Base-by-base conservation (phyloP, 2,113 vertebrate genomes). In the Bombycilla garrulus region DNA sequence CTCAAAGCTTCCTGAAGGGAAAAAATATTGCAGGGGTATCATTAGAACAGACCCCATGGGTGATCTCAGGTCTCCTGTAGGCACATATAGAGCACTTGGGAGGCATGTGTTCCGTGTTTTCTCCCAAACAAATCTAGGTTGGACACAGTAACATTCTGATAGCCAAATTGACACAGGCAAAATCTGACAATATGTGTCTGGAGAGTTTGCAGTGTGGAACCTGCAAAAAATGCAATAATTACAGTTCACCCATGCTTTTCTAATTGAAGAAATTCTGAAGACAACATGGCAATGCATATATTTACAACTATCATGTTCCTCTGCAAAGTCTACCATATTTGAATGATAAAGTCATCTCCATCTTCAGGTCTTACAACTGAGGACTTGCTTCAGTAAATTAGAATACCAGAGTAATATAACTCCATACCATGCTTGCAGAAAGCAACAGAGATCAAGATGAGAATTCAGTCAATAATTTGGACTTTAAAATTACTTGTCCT, bases 31-130 rank as follows among this genome's bases (percentile, higher is more conserved):
- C 21, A 51, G 26, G 9, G 22, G 0, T 45, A 56, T 56, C 12
- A 56, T 12, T 5, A n/a, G 10, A 65, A 77, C 23, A 83, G 14
- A 76, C 11, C 7, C 26, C 23, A n/a, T 3, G 8, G 45, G 21
- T 3, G 7, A 92, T 50, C 36, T 73, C 69, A 48, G 2, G 3
- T 54, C 42, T 83, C 31, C n/a, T 2, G 0, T 2, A 45, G 33
- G 38, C 15, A 40, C 12, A 74, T 4, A 44, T 0, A 35, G 40
- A 61, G 10, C 17, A 61, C 53, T 21, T 33, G 13, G 4, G 12
- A 24, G 23, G 2, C 53, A n/a, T 3, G 5, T 29, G 8, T 40
- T 86, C 51, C 19, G 19, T 8, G 7, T 36, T 78, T 89, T 65
- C n/a, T 58, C 31, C 21, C 53, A 36, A 57, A 48, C 11, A 65